Percentiles rank a stretch among this genome's conserved stretches.
These are phyloP conservation scores for Bubo blakistoni DNA, from an alignment of 2,113 vertebrate genomes.

Conservation along the genomic window DNA sequence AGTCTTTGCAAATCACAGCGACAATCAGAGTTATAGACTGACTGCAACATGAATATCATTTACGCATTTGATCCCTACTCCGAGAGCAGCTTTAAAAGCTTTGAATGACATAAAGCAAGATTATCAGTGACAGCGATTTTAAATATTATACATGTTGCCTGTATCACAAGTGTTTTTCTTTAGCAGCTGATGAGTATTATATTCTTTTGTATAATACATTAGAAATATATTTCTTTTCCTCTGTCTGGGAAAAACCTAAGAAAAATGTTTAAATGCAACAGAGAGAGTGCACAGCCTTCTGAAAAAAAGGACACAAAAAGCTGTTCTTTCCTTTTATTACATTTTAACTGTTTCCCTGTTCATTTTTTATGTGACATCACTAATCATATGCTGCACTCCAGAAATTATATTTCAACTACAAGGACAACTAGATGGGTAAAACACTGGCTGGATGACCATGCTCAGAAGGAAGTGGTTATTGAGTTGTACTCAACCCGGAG, in stretches of 20 bases:
- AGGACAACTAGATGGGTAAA: background rate
- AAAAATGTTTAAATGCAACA: background rate
- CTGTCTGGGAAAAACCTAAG: background rate
- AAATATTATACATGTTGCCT: slow-evolving; percentile 24
- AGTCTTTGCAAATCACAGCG: background rate
- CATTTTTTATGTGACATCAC: background rate
- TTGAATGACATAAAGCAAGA: slow-evolving; percentile 36
- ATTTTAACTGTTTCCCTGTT: background rate
- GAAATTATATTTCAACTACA: background rate
- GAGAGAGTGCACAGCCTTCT: background rate
- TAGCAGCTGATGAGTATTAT: background rate
- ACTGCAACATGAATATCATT: slow-evolving; percentile 45
- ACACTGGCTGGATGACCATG: background rate
- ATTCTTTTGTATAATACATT: background rate
- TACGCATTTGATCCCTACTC: background rate
- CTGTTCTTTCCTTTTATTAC: background rate
- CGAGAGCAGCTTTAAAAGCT: background rate
- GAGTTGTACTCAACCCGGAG: background rate
- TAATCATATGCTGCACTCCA: background rate
- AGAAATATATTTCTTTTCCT: background rate
- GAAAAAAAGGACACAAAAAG: background rate
- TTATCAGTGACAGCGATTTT: slow-evolving; percentile 29
- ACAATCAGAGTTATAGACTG: slow-evolving; percentile 37
- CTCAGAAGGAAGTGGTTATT: background rate
- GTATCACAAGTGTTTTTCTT: background rate